Base-by-base conservation (phyloP, 1,140 invertebrate genomes). In the Lucilia cuprina region DNA sequence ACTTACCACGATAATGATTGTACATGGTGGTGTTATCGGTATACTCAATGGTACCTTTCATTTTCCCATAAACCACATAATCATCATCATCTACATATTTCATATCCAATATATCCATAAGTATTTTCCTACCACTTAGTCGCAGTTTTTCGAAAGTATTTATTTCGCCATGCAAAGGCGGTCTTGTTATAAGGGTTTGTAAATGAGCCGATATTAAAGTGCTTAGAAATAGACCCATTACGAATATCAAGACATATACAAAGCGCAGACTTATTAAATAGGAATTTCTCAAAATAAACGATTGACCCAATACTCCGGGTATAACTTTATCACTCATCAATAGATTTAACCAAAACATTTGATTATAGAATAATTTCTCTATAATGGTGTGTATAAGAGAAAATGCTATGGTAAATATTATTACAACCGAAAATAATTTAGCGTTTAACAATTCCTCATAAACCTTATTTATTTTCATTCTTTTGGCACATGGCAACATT, bases 271-370 rank as follows among this genome's bases (percentile, higher is more conserved):
- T 35, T 34, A 49, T 17, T 10, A 49, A 12, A 17, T 10, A 12
- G 49, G 35, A 21, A 3, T 12, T 12, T 35, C 7, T 30, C 17
- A 21, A 30, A 8, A 10, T 82, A 35, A 82, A 82, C n/a, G 41
- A n/a, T 65, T 83, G 82, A 17, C 82, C 82, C 14, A 83, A 50
- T n/a, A 83, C 19, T 0, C 82, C 82, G 2, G 34, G 82, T 30
- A 25, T 21, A 30, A 55, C 55, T 34, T 83, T 50, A 70, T 82
- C 82, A 25, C 41, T 82, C n/a, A 82, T 13, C 1, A 83, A 19
- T 4, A 83, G 9, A 65, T 83, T 21, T n/a, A 41, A 10, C 41
- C 41, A 41, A 41, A 41, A 8, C 41, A 41, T 41, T 41, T 41
- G 41, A 41, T 41, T 41, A 41, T 41, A 41, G 41, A 41, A 41